These are phyloP conservation scores for Platichthys stellatus DNA, from an alignment of 2,113 vertebrate genomes.

Conservation along the genomic window DNA sequence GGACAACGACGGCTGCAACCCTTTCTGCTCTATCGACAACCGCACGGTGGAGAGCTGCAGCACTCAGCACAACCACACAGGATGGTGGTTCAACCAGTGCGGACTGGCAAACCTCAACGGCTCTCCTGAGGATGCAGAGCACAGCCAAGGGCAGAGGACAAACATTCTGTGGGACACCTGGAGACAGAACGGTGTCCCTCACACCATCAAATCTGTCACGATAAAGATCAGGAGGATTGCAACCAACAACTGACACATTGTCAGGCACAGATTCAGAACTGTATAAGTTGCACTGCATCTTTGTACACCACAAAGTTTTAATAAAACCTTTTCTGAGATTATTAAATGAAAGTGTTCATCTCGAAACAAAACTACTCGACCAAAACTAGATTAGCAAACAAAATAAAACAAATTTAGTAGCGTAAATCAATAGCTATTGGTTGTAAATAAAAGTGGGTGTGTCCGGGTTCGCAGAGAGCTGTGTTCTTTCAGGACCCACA, in stretches of 20 bases:
- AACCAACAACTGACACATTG: slow-evolving; percentile 66
- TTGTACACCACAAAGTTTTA: slow-evolving; percentile 14
- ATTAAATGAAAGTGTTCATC: too few species aligned
- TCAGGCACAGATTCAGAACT: not conserved
- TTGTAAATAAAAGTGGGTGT: too few species aligned
- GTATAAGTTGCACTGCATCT: slow-evolving; percentile 19
- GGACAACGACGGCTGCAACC: slow-evolving; percentile 91
- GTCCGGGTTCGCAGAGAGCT: too few species aligned
- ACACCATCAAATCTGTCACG: slow-evolving; percentile 90
- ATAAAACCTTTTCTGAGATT: slow-evolving; percentile 26
- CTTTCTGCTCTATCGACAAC: slow-evolving; percentile 81
- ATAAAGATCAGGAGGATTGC: slow-evolving; percentile 91
- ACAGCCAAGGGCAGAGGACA: slow-evolving; percentile 59
- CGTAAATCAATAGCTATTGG: too few species aligned
- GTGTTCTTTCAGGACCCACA: too few species aligned
- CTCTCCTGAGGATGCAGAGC: slow-evolving; percentile 80
- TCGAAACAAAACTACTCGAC: too few species aligned
- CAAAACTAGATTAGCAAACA: too few species aligned
- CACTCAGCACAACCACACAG: slow-evolving; percentile 82
- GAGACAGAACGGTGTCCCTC: slow-evolving; percentile 80
- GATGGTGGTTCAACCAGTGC: slow-evolving; percentile 94
- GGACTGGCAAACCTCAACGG: slow-evolving; percentile 92
- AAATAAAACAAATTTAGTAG: too few species aligned
- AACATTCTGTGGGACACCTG: slow-evolving; percentile 91
- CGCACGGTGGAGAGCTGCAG: slow-evolving; percentile 89